Conservation (phyloP, 2,113 vertebrate genomes). For the Penelope pileata region DNA sequence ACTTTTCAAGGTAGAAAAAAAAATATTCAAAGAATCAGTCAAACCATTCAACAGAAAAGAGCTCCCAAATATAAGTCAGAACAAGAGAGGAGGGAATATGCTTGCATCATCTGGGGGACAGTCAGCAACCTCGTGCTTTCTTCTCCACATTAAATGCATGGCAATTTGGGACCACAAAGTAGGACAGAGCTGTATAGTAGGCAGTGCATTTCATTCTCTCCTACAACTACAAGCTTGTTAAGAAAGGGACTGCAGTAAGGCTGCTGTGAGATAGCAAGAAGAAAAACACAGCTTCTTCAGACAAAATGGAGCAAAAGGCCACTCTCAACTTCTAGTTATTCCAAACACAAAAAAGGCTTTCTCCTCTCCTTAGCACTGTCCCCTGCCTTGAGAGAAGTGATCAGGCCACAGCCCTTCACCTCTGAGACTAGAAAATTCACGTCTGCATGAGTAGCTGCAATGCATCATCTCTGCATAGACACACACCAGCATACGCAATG, state of each 20-base stretch:
- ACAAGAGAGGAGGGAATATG: neutral
- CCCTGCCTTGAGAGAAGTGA: too few relatives aligned
- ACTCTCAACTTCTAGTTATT: too few relatives aligned
- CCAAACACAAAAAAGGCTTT: too few relatives aligned
- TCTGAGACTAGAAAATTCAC: too few relatives aligned
- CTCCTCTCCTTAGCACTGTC: too few relatives aligned
- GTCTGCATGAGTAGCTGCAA: too few relatives aligned
- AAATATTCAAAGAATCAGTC: neutral
- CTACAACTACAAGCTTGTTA: neutral
- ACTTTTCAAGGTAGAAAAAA: neutral
- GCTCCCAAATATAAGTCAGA: neutral
- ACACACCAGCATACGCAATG: too few relatives aligned
- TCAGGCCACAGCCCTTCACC: too few relatives aligned
- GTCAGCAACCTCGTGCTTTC: neutral
- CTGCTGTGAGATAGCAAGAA: neutral
- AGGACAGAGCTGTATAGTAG: rapidly evolving
- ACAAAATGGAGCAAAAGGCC: neutral
- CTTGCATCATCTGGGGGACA: neutral
- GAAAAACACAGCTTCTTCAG: neutral
- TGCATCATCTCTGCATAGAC: too few relatives aligned
- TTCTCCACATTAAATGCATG: neutral
- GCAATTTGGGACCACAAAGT: neutral
- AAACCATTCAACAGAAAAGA: neutral
- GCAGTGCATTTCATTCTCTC: neutral
- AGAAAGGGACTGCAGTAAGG: neutral